Evolutionary conservation across 2,113 vertebrate genomes (phyloP), one percentile per base, ranked within the genome.

Genomic region (Neotoma lepida): DNA sequence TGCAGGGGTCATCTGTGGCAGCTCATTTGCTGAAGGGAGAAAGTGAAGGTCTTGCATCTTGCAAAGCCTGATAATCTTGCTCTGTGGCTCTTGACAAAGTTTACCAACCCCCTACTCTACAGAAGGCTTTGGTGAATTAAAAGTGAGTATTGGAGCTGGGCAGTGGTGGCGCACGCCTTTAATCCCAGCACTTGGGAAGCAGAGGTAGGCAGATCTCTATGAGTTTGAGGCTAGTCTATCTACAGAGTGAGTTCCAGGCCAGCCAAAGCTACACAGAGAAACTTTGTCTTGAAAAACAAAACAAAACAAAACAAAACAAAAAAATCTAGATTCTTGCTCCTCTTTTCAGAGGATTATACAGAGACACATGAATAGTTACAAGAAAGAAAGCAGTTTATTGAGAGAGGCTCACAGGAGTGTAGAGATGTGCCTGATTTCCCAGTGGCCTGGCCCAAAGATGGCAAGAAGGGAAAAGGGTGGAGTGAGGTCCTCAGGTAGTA

Each of bases 1-100:
- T 41, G 41, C 30, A 1, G 0, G 0, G n/a, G 6, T 80, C 13
- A 0, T 12, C 74, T 56, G 6, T 28, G 22, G 66, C 77, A 81
- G 41, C 15, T 46, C 61, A 56, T 24, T 35, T 10, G 0, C 63
- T 54, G 3, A 12, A 2, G 28, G 58, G 78, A 22, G 28, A 30
- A 41, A n/a, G 22, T 4, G 24, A 61, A 49, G 28, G 22, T 12
- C 28, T 0, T 73, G 30, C 2, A 7, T 9, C 61, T 70, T 1
- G 7, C 44, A 74, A 73, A 54, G n/a, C 80, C 85, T 49, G 14
- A 71, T 63, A 64, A 35, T 56, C 33, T 85, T 74, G 41, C 20
- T 33, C 0, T 56, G 77, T 80, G 39, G 15, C 54, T 80, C 35
- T 80, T 81, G 85, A 49, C 26, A 61, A 64, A 56, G 10, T 20